phyloP scores from a whole-genome alignment of 2,113 vertebrate species.

The Anas platyrhynchos region DNA sequence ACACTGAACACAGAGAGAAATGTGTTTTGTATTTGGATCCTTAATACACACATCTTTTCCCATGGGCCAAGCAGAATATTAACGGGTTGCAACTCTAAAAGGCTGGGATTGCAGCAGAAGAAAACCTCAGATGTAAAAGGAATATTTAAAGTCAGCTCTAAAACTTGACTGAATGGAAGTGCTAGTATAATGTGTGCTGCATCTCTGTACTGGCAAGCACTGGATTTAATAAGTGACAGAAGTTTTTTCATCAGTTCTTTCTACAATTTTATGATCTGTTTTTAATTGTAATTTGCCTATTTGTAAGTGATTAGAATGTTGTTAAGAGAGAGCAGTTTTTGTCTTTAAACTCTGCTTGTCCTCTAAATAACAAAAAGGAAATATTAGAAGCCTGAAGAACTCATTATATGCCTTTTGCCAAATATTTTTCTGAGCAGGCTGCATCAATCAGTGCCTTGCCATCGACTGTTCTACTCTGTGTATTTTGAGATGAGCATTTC shows the following conservation, averaged over 20 bases:
- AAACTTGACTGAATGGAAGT: background rate
- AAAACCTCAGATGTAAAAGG: background rate
- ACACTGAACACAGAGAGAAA: slow-evolving; percentile 46
- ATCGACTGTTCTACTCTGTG: background rate
- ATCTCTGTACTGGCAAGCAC: background rate
- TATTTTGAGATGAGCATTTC: background rate
- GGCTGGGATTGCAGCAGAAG: background rate
- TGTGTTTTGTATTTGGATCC: slow-evolving; percentile 27
- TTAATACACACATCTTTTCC: background rate
- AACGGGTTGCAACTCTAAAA: background rate
- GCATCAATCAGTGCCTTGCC: background rate
- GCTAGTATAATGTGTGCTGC: background rate
- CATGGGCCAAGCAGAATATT: slow-evolving; percentile 4
- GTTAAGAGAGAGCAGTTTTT: background rate
- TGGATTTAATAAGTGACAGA: background rate
- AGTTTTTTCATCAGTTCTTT: background rate
- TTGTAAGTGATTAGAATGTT: background rate
- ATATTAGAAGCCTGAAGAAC: slow-evolving; percentile 14
- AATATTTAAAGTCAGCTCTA: background rate
- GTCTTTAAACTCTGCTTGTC: background rate
- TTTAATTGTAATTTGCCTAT: background rate
- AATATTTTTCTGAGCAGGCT: background rate
- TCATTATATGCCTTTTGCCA: background rate
- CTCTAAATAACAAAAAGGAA: background rate
- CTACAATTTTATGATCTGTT: background rate